Percentiles rank a stretch among this genome's conserved stretches.
phyloP scores from a whole-genome alignment of 1,140 invertebrate genomes.

The Trachelipus rathkii region DNA sequence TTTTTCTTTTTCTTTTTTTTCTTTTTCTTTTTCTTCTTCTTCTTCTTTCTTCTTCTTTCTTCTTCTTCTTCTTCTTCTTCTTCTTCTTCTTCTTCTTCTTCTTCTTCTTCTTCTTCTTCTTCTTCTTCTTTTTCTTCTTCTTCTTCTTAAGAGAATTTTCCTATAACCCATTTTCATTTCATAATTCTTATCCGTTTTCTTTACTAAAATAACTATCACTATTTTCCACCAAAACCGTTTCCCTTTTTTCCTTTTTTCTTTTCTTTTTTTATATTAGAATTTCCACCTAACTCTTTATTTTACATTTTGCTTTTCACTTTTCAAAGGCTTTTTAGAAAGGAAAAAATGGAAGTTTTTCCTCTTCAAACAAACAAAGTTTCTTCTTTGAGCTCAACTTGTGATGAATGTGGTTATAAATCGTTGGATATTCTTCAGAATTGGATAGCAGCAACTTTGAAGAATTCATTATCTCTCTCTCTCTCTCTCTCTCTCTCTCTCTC shows the following conservation, averaged over 20 bases:
- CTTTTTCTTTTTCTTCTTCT: background rate
- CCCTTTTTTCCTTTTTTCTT: too few species aligned
- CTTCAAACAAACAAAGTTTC: conserved; percentile 19
- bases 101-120: background rate
- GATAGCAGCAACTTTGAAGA: conserved; percentile 11
- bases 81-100: background rate
- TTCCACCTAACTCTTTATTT: background rate
- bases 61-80: conserved; percentile 1
- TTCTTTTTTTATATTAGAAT: background rate
- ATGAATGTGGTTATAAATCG: conserved; percentile 10
- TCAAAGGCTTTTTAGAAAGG: background rate
- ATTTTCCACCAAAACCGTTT: background rate
- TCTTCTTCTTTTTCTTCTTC: too few species aligned
- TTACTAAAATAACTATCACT: background rate
- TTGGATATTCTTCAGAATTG: conserved; percentile 7
- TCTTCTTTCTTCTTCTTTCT: background rate
- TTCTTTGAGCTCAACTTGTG: conserved; percentile 1
- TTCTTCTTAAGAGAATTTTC: too few species aligned
- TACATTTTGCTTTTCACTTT: background rate
- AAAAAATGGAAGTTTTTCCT: conserved; percentile 4
- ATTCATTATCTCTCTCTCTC: conserved; percentile 2
- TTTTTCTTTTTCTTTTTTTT: background rate
- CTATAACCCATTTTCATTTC: background rate
- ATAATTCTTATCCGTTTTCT: background rate
- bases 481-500: conserved; percentile 17